Percentiles rank a stretch among this genome's conserved stretches.
phyloP scores from a whole-genome alignment of 2,113 vertebrate species.

The Rhea americana region DNA sequence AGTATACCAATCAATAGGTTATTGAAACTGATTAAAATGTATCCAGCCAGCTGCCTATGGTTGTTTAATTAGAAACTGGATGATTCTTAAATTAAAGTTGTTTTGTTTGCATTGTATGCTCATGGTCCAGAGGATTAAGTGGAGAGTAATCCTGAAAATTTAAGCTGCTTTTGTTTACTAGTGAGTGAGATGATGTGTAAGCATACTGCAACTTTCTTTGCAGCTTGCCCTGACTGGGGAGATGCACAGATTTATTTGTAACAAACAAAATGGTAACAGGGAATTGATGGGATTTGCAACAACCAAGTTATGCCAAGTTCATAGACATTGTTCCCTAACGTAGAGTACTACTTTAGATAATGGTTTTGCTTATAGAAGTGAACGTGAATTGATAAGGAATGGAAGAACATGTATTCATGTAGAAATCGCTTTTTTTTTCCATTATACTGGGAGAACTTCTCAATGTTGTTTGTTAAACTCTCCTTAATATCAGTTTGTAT shows the following conservation, averaged over 20 bases:
- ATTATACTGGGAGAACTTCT: neutral
- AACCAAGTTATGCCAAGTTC: neutral
- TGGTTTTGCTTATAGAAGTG: neutral
- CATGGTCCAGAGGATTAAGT: conserved; percentile 51
- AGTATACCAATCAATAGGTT: conserved; percentile 84
- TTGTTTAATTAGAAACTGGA: conserved; percentile 85
- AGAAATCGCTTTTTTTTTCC: neutral
- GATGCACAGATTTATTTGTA: neutral
- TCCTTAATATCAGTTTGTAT: neutral
- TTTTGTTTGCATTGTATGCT: conserved; percentile 63
- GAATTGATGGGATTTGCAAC: neutral
- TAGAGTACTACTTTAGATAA: neutral
- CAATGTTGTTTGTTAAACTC: neutral
- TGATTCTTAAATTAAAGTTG: conserved; percentile 88
- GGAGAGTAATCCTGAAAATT: conserved; percentile 33
- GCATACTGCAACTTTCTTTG: accelerated
- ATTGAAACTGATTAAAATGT: conserved; percentile 88
- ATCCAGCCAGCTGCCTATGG: conserved; percentile 86
- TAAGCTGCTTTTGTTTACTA: neutral
- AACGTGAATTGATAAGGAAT: neutral
- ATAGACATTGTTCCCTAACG: neutral
- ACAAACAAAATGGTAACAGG: neutral
- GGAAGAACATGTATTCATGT: accelerated
- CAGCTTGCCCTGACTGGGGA: accelerated
- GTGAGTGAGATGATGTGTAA: neutral